phyloP scores from a whole-genome alignment of 2,888 invertebrate genomes.

The Caenorhabditis virilis region DNA sequence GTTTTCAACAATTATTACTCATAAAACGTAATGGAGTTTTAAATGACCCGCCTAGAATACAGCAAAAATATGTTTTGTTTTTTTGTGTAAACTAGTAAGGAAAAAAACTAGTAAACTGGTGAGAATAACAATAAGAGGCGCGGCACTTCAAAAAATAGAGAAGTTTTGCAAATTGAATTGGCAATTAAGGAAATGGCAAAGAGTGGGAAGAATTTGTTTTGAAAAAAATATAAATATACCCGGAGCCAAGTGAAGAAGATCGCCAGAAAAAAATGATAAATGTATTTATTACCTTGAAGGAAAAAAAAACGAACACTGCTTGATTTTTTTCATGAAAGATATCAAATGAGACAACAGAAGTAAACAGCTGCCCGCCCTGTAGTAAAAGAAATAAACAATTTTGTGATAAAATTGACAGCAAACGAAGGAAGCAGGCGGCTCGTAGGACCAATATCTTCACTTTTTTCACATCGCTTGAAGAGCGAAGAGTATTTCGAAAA shows the following conservation, averaged over 20 bases:
- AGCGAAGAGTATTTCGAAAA: too few species aligned
- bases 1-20: too few species aligned
- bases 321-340: too few species aligned
- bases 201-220: too few species aligned
- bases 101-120: too few species aligned
- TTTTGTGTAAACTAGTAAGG: too few species aligned
- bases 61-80: too few species aligned
- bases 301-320: background rate
- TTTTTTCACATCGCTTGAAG: too few species aligned
- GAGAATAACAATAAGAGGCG: too few species aligned
- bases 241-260: slow-evolving; percentile 4
- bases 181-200: slow-evolving; percentile 29
- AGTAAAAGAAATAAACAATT: slow-evolving; percentile 41
- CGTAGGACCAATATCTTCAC: background rate
- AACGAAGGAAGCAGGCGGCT: slow-evolving; percentile 1
- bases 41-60: too few species aligned
- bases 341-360: slow-evolving; percentile 10
- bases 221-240: background rate
- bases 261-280: slow-evolving; percentile 6
- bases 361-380: slow-evolving; percentile 40
- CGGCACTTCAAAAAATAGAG: too few species aligned
- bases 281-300: slow-evolving; percentile 12
- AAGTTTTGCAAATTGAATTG: slow-evolving; percentile 40
- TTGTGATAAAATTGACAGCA: slow-evolving; percentile 36
- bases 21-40: too few species aligned